Conservation (phyloP, 1,140 invertebrate species). For the Carcinoscorpius rotundicauda region DNA sequence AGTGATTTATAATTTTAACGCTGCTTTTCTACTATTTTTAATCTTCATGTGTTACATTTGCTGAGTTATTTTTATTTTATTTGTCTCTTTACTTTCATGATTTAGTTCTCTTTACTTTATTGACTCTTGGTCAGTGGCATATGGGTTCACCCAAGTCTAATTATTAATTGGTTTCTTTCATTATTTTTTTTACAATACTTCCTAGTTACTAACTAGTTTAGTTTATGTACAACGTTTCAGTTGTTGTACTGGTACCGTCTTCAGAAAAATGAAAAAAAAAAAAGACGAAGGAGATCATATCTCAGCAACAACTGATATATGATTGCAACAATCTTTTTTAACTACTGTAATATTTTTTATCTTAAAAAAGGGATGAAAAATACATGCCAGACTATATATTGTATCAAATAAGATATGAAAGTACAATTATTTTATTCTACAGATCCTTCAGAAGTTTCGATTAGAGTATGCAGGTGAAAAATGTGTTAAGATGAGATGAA, state of each 20-base stretch:
- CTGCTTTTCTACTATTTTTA: neutral
- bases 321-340: neutral
- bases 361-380: neutral
- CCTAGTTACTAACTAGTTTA: too few relatives aligned
- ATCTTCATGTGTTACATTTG: too few relatives aligned
- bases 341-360: neutral
- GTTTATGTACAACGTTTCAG: too few relatives aligned
- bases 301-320: neutral
- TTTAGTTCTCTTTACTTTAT: too few relatives aligned
- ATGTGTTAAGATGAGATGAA: constrained; percentile 7
- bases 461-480: constrained; percentile 9
- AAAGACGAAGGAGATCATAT: neutral
- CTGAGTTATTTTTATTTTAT: too few relatives aligned
- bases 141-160: too few relatives aligned
- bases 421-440: constrained; percentile 1
- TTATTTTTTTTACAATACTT: too few relatives aligned
- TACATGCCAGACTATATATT: neutral
- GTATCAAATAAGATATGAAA: neutral
- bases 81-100: too few relatives aligned
- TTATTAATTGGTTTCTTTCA: too few relatives aligned
- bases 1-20: neutral
- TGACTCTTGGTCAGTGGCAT: too few relatives aligned
- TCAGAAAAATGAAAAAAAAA: too few relatives aligned
- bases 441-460: constrained; percentile 15
- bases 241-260: too few relatives aligned